phyloP scores from a whole-genome alignment of 1,140 invertebrate genomes.

The Orussus abietinus region DNA sequence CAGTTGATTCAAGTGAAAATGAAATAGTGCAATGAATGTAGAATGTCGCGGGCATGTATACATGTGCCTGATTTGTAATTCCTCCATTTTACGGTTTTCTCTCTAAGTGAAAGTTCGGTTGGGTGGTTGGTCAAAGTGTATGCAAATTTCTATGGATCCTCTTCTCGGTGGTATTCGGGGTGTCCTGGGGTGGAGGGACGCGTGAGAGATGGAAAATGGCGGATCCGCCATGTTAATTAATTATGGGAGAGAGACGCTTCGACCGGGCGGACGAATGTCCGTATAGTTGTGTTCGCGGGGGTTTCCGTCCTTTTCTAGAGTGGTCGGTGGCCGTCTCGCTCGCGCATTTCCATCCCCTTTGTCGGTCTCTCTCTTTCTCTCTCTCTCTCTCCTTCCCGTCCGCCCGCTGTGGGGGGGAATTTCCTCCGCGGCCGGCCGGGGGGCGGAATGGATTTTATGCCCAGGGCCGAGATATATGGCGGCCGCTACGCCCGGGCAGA shows the following conservation, averaged over 20 bases:
- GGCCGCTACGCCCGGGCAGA: conserved; percentile 53
- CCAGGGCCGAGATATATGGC: conserved; percentile 54
- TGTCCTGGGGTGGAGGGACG: conserved; percentile 17
- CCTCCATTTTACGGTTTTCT: too few species aligned
- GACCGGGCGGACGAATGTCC: conserved; percentile 22
- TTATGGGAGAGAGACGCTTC: conserved; percentile 30
- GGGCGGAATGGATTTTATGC: conserved; percentile 51
- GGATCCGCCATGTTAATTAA: conserved; percentile 40
- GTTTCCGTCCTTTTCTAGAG: conserved; percentile 11
- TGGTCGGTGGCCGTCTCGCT: conserved; percentile 13
- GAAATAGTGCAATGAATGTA: too few species aligned
- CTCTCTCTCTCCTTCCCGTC: conserved; percentile 27
- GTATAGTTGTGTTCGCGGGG: background rate
- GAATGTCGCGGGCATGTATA: too few species aligned
- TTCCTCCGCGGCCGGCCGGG: conserved; percentile 24
- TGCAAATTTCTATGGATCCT: background rate
- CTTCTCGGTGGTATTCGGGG: too few species aligned
- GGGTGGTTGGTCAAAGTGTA: too few species aligned
- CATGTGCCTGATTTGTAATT: too few species aligned
- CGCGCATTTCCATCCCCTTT: conserved; percentile 18
- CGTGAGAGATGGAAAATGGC: conserved; percentile 34
- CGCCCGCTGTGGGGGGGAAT: conserved; percentile 33
- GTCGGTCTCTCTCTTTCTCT: conserved; percentile 22
- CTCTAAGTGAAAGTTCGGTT: too few species aligned
- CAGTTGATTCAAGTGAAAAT: too few species aligned